Conservation (phyloP, 2,888 invertebrate genomes). For the Hydropsyche betteni region DNA sequence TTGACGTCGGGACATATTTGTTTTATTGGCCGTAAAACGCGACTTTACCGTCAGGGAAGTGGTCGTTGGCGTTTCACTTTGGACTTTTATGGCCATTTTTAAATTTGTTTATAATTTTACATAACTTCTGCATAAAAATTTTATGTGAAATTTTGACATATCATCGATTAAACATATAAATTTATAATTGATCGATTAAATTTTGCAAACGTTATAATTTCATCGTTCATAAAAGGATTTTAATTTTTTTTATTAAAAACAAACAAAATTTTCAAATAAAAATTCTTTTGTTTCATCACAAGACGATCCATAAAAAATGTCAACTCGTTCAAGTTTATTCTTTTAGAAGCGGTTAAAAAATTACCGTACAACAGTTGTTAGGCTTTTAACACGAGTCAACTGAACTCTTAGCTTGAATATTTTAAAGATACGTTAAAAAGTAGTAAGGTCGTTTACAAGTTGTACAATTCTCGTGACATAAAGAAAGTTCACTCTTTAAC, state of each 20-base stretch:
- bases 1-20: conserved; percentile 3
- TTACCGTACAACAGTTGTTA: background rate
- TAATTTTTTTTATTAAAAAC: too few relatives aligned
- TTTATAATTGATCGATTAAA: too few relatives aligned
- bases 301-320: background rate
- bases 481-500: conserved; percentile 23
- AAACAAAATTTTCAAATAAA: too few relatives aligned
- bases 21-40: conserved; percentile 16
- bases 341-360: conserved; percentile 9
- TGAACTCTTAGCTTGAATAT: too few relatives aligned
- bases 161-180: too few relatives aligned
- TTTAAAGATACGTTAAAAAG: background rate
- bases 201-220: too few relatives aligned
- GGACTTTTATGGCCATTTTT: conserved; percentile 8
- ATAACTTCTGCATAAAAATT: too few relatives aligned
- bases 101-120: conserved; percentile 4
- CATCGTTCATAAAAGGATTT: too few relatives aligned
- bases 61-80: conserved; percentile 12
- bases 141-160: too few relatives aligned
- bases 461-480: conserved; percentile 18
- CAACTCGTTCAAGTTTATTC: conserved; percentile 15
- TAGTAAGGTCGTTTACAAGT: background rate
- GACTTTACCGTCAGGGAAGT: conserved; percentile 6
- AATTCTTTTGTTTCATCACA: background rate
- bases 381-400: too few relatives aligned